These are phyloP conservation scores for Drosophila mayri DNA, from an alignment of 1,140 invertebrate genomes.

Conservation along the genomic window DNA sequence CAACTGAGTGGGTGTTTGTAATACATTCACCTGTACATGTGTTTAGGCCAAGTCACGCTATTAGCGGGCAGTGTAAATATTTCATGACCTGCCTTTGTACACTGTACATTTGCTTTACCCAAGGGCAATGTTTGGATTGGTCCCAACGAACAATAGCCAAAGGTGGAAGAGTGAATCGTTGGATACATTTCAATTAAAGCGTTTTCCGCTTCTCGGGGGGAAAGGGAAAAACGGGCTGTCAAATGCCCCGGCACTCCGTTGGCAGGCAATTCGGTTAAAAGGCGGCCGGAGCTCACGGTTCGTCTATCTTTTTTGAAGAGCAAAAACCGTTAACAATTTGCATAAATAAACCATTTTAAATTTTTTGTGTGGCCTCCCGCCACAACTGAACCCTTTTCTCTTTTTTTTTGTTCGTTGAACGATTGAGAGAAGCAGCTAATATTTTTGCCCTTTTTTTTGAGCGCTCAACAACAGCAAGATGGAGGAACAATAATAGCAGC, in stretches of 20 bases:
- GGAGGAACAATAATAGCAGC: slow-evolving; percentile 41
- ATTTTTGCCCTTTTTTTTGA: slow-evolving; percentile 46
- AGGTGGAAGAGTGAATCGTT: slow-evolving; percentile 4
- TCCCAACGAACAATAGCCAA: slow-evolving; percentile 20
- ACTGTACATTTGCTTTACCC: slow-evolving; percentile 21
- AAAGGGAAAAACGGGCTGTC: slow-evolving; percentile 24
- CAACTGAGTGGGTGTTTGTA: background rate
- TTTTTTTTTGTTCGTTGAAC: slow-evolving; percentile 7
- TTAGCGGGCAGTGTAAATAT: slow-evolving; percentile 54
- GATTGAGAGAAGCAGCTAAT: slow-evolving; percentile 59
- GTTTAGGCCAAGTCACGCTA: slow-evolving; percentile 57
- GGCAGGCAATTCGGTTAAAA: slow-evolving; percentile 40
- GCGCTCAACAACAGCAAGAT: slow-evolving; percentile 12
- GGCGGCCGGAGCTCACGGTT: slow-evolving; percentile 6
- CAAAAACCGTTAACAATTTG: slow-evolving; percentile 52
- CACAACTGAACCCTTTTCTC: slow-evolving; percentile 32
- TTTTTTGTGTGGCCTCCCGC: slow-evolving; percentile 9
- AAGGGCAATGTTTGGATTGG: slow-evolving; percentile 27
- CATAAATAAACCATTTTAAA: slow-evolving; percentile 60
- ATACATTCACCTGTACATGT: background rate
- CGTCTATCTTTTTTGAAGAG: slow-evolving; percentile 45
- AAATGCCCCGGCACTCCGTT: slow-evolving; percentile 31
- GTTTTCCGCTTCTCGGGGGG: background rate
- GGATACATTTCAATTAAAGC: slow-evolving; percentile 39
- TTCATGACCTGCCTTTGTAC: slow-evolving; percentile 47